A percentile compares a stretch with the other conserved stretches of the same genome.
Conservation (phyloP, 1,140 invertebrate genomes). For the Diuraphis noxia region DNA sequence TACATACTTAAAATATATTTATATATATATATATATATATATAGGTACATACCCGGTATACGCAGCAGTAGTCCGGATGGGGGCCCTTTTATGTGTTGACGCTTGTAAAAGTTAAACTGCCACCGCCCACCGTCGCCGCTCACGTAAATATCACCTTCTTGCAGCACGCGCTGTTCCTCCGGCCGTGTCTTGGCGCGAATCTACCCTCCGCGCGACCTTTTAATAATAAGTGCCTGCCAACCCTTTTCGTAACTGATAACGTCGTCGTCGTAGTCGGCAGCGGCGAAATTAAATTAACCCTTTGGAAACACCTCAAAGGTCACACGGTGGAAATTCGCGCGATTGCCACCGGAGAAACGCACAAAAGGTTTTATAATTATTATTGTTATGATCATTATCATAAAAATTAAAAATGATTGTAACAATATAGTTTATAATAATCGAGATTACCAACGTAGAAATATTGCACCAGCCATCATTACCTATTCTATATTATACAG, state of each 20-base stretch:
- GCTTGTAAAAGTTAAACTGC: slow-evolving; percentile 56
- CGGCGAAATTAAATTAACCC: slow-evolving; percentile 35
- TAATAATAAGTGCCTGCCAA: slow-evolving; percentile 31
- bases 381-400: not conserved
- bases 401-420: too few species aligned
- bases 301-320: slow-evolving; percentile 47
- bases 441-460: too few species aligned
- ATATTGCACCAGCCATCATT: too few species aligned
- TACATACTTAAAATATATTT: too few species aligned
- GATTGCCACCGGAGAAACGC: not conserved
- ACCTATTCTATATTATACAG: not conserved
- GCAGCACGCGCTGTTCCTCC: not conserved
- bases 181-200: not conserved
- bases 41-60: not conserved
- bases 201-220: slow-evolving; percentile 39
- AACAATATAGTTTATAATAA: not conserved
- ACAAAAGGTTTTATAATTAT: slow-evolving; percentile 24
- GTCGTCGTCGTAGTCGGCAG: slow-evolving; percentile 18
- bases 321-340: slow-evolving; percentile 26
- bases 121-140: not conserved
- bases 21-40: not conserved
- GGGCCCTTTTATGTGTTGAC: slow-evolving; percentile 55
- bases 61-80: not conserved
- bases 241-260: slow-evolving; percentile 51
- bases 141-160: slow-evolving; percentile 35